These are phyloP conservation scores for Pterocles orientalis DNA, from an alignment of 2,113 vertebrate species.

Conservation along the genomic window DNA sequence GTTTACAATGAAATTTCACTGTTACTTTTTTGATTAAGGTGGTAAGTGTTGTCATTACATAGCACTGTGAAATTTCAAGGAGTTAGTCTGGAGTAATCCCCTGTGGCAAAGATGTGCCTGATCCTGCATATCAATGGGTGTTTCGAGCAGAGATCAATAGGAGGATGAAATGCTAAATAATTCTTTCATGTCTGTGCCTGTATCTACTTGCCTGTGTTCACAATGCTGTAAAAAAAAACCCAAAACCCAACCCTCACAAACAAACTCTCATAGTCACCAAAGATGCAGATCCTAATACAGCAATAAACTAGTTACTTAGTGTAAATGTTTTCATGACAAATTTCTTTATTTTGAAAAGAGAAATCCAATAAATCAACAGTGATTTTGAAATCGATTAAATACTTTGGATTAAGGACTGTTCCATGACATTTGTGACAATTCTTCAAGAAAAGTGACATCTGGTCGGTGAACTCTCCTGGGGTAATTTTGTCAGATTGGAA, in stretches of 20 bases:
- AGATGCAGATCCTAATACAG: background rate
- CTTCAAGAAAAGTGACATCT: background rate
- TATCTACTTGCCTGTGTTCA: background rate
- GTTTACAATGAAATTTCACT: background rate
- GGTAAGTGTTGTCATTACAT: background rate
- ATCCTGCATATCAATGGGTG: constrained; percentile 28
- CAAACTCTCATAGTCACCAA: background rate
- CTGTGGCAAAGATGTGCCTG: background rate
- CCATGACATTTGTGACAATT: background rate
- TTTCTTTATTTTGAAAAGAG: background rate
- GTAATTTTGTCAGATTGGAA: background rate
- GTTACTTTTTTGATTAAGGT: background rate
- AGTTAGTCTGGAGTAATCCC: background rate
- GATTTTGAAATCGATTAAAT: constrained; percentile 12
- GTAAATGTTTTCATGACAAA: background rate
- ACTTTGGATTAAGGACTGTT: background rate
- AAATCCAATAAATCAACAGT: constrained; percentile 9
- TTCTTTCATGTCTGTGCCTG: background rate
- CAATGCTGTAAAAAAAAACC: background rate
- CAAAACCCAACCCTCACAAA: background rate
- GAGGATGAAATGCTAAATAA: background rate
- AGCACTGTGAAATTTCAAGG: background rate
- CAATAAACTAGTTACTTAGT: background rate
- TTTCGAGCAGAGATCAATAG: constrained; percentile 28
- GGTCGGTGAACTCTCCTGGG: background rate